These are phyloP conservation scores for Anthopleura xanthogrammica DNA, from an alignment of 92 coral and sea anemone species.

Conservation along the genomic window DNA sequence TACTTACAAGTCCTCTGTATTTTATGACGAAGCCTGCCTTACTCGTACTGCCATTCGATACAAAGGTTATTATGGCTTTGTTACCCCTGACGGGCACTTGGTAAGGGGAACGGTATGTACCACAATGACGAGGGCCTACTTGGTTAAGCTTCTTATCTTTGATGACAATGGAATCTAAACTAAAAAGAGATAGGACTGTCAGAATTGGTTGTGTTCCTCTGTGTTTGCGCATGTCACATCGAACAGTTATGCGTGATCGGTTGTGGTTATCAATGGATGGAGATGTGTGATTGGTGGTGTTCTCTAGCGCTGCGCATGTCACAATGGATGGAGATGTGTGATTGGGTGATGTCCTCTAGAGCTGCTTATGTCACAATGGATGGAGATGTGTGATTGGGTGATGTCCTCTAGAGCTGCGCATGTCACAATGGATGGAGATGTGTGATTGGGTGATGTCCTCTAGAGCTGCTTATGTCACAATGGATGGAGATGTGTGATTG, in stretches of 20 bases:
- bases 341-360: no score
- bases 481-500: no score
- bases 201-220: no score
- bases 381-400: no score
- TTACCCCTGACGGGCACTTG: constrained; percentile 8
- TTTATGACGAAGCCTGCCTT: constrained; percentile 15
- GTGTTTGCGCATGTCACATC: not conserved
- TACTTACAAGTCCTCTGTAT: constrained; percentile 25
- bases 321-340: no score
- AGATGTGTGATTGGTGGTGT: not conserved
- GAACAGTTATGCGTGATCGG: not conserved
- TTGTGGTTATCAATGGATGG: not conserved
- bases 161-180: constrained; percentile 19
- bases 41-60: constrained; percentile 13
- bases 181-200: not conserved
- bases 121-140: constrained; percentile 24
- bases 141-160: constrained; percentile 20
- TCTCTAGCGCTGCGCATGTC: not conserved
- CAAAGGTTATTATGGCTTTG: constrained; percentile 17
- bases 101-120: constrained; percentile 22
- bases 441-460: no score
- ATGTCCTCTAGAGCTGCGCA: no score
- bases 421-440: no score
- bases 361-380: no score
- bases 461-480: no score